These are phyloP conservation scores for Mormyrus hasselquistii DNA, from an alignment of 2,797 vertebrate genomes.

Conservation along the genomic window DNA sequence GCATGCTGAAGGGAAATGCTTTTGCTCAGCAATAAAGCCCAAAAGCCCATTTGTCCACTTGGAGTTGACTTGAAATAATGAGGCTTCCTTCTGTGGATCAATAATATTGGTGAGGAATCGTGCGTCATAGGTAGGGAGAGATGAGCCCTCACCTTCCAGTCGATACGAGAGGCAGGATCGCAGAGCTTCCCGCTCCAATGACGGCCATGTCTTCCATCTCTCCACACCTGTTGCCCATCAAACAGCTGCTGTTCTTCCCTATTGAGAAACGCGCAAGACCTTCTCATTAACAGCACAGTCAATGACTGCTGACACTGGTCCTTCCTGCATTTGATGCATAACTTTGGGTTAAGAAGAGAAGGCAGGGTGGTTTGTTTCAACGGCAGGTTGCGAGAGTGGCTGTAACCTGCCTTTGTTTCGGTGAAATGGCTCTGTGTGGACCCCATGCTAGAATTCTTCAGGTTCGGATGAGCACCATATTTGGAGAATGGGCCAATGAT, in stretches of 20 bases:
- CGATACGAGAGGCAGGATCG: conserved; percentile 30
- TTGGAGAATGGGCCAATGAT: not conserved
- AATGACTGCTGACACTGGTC: not conserved
- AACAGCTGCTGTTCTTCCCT: not conserved
- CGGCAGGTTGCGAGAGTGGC: not conserved
- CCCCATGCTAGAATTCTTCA: not conserved
- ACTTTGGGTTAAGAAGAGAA: not conserved
- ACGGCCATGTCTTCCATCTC: conserved; percentile 34
- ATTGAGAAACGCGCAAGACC: conserved; percentile 4
- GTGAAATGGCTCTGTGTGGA: not conserved
- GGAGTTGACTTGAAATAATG: conserved; percentile 53
- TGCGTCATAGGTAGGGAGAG: conserved; percentile 45
- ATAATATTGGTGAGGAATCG: conserved; percentile 66
- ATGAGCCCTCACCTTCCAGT: conserved; percentile 40
- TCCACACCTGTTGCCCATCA: not conserved
- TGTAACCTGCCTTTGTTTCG: not conserved
- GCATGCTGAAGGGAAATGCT: conserved; percentile 34
- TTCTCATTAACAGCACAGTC: conserved; percentile 5
- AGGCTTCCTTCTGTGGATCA: conserved; percentile 53
- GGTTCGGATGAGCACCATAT: not conserved
- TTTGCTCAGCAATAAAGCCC: conserved; percentile 61
- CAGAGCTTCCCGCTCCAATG: conserved; percentile 32
- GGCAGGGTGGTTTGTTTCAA: not conserved
- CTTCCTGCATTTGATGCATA: not conserved
- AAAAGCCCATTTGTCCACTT: conserved; percentile 44